Conservation (phyloP, 2,888 invertebrate species). For the Halictus quadricinctus region DNA sequence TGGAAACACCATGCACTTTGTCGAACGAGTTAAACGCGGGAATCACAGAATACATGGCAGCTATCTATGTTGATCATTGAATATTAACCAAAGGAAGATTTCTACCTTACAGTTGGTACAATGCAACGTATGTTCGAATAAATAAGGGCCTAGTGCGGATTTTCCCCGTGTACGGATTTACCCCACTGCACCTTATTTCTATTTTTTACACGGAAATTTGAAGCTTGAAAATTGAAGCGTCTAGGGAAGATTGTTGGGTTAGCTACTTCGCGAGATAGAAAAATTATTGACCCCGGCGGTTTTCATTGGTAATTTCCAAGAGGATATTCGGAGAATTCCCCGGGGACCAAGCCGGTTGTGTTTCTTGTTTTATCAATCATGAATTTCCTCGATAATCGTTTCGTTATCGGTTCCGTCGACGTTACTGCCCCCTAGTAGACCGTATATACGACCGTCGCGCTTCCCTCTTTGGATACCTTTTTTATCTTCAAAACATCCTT, state of each 20-base stretch:
- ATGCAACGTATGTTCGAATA: no score
- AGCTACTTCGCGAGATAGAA: not conserved
- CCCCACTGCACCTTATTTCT: no score
- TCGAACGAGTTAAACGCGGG: no score
- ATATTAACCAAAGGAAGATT: no score
- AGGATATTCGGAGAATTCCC: constrained; percentile 49
- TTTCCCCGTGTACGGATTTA: no score
- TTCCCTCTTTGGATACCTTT: constrained; percentile 14
- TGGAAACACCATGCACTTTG: no score
- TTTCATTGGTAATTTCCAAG: constrained; percentile 51
- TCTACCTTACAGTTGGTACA: no score
- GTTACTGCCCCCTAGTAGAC: constrained; percentile 20
- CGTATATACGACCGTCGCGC: constrained; percentile 28
- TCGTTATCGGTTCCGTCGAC: constrained; percentile 50
- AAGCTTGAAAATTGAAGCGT: not conserved
- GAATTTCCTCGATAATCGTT: constrained; percentile 72
- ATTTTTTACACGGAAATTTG: not conserved
- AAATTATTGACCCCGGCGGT: constrained; percentile 41
- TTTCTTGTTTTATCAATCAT: constrained; percentile 73
- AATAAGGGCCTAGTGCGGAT: no score
- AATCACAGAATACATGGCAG: no score
- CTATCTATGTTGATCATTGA: no score
- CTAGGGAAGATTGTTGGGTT: not conserved
- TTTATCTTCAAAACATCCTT: constrained; percentile 38
- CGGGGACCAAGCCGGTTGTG: constrained; percentile 31